These are phyloP conservation scores for Nomada flava DNA, from an alignment of 2,888 invertebrate species.

Conservation along the genomic window DNA sequence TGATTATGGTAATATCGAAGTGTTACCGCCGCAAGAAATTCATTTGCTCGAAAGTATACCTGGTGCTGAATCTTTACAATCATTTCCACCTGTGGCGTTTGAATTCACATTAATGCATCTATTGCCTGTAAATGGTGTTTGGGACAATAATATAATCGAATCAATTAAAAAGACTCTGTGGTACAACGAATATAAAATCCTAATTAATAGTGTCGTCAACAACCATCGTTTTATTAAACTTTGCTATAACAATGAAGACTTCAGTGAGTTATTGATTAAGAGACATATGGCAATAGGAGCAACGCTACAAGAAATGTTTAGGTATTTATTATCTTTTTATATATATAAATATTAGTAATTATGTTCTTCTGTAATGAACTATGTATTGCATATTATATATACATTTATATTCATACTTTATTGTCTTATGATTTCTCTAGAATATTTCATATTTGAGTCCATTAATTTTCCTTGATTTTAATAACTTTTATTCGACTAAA, in stretches of 20 bases:
- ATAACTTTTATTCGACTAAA: too few relatives aligned
- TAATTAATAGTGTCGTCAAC: conserved; percentile 58
- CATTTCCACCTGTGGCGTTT: conserved; percentile 86
- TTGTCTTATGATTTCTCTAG: too few relatives aligned
- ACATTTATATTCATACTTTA: not conserved
- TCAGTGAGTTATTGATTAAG: conserved; percentile 71
- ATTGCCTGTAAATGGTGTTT: conserved; percentile 85
- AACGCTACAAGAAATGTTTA: conserved; percentile 68
- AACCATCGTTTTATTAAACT: conserved; percentile 73
- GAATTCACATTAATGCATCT: conserved; percentile 87
- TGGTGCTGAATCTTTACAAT: conserved; percentile 82
- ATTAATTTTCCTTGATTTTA: too few relatives aligned
- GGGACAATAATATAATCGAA: conserved; percentile 85
- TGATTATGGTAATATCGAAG: conserved; percentile 88
- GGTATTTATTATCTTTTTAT: conserved; percentile 62
- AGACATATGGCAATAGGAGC: conserved; percentile 71
- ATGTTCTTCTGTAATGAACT: not conserved
- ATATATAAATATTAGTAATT: not conserved
- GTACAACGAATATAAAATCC: conserved; percentile 82
- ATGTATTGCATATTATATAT: not conserved
- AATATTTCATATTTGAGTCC: too few relatives aligned
- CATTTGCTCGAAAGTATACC: conserved; percentile 86
- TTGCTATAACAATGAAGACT: conserved; percentile 70
- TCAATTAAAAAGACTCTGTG: conserved; percentile 83
- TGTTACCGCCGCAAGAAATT: conserved; percentile 87